Evolutionary conservation across 1,140 invertebrate species (phyloP), one percentile per base, ranked within the genome.

Genomic region (Dinothrombium tinctorium): DNA sequence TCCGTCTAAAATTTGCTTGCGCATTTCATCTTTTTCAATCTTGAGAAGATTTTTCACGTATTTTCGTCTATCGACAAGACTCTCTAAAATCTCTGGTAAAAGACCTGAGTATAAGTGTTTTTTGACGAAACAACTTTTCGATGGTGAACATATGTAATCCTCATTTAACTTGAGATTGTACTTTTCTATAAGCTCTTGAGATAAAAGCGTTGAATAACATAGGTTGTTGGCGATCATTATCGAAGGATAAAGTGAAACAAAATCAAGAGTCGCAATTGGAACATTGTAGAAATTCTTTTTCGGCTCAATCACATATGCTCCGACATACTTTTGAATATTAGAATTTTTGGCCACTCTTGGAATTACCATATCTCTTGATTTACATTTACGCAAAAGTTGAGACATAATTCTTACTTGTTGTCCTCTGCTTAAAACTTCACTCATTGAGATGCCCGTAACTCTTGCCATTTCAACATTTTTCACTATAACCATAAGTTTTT

Each of bases 181-280:
- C n/a, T 9, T 28, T 28, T 28, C 26, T n/a, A n/a, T n/a, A 9
- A n/a, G n/a, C 8, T 28, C 26, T 28, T 28, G 8, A 9, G 26
- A 28, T 28, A 28, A n/a, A 5, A 90, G 69, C 1, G 92, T 99
- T 0, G 90, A 96, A 54, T 98, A 99, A 58, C 94, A 99, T 46
- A 99, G 83, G 59, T 99, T 99, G 54, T 84, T 99, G 55, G 99
- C 94, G 59, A 95, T 89, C 50, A 99, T 99, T 47, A 99, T 99
- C 54, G 87, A 95, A 0, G 94, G 92, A 62, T 99, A 99, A 19
- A 99, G 60, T 17, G 87, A 95, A 63, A 98, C 98, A 58, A 98
- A 99, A 55, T 99, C 94, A 77, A 99, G 83, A 2, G 99, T 59
- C 31, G 99, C 61, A 46, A 98, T 79, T 37, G 74, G 72, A 56